Evolutionary conservation across 2,888 invertebrate genomes (phyloP), one percentile per base, ranked within the genome.

Genomic region (Cylloceria caligata): DNA sequence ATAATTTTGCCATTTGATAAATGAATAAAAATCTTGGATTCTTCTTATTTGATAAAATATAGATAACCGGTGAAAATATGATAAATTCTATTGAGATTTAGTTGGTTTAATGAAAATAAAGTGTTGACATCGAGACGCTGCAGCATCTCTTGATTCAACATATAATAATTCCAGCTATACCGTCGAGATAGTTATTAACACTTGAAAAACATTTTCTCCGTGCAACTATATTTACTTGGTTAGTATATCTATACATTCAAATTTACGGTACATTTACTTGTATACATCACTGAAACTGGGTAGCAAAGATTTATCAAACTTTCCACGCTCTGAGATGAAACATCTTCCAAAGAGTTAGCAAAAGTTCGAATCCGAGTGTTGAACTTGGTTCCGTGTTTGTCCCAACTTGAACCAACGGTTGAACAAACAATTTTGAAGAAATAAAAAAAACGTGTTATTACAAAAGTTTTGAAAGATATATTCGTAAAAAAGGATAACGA

Each of bases 371-470:
- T 16, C 7, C 34, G 16, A n/a, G 7, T 34, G 5, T 16, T 16
- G 30, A 7, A 57, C n/a, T 57, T 16, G 34, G 4, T 57, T 34
- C 7, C 30, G 13, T n/a, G 0, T n/a, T 5, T 30, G 1, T 30
- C 55, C 13, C 7, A 52, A 52, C 9, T 52, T 27, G 9, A 52
- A 11, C 0, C 4, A 30, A 55, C 13, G 30, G n/a, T 30, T 4
- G n/a, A 57, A 57, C n/a, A 34, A 34, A 55, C 55, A 27, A 55
- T 55, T 55, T 55, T 3, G n/a, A 55, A 30, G 55, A n/a, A 55
- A 57, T n/a, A 34, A 30, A n/a, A 5, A 30, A 4, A 30, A 30
- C 5, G 30, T 30, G 3, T 3, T 30, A 30, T 30, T 4, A 11
- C 21, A 6, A 21, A 24, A 52, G 52, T 52, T 52, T 52, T 21